A percentile compares a stretch with the other conserved stretches of the same genome.
Evolutionary conservation across 2,113 vertebrate species (phyloP).

Genomic region (Chaetops frenatus): DNA sequence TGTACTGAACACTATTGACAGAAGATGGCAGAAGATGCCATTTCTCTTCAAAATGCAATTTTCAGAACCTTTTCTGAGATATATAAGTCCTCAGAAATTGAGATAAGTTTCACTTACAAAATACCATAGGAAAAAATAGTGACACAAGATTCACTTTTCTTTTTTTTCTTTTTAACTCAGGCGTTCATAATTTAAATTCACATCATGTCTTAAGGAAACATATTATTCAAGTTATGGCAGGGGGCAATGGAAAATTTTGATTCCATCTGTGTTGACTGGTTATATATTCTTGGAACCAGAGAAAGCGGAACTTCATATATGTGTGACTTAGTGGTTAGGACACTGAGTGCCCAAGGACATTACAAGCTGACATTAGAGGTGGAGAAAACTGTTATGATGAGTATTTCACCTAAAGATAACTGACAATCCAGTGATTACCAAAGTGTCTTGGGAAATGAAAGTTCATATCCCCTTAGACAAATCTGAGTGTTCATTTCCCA

Average conservation of each 20-base stretch:
- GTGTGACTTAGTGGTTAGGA: slow-evolving; percentile 7
- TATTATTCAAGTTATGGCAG: not conserved
- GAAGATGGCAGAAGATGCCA: not conserved
- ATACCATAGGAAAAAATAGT: not conserved
- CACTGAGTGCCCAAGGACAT: not conserved
- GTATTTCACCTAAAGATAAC: not conserved
- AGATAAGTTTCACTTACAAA: not conserved
- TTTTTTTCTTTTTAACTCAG: not conserved
- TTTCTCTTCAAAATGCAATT: not conserved
- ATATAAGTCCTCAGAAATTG: not conserved
- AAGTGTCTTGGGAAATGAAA: not conserved
- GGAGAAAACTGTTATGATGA: not conserved
- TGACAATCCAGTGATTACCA: not conserved
- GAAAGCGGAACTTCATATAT: not conserved
- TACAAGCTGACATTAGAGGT: not conserved
- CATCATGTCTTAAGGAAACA: not conserved
- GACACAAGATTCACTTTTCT: not conserved
- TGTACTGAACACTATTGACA: not conserved
- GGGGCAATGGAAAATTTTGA: not conserved
- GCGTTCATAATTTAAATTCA: not conserved
- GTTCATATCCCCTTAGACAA: not conserved
- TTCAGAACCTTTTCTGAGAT: not conserved
- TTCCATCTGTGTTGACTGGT: not conserved
- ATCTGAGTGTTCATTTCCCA: not conserved
- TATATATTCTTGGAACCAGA: not conserved